Conservation (phyloP, 1,140 invertebrate genomes). For the Drosophila prosaltans region DNA sequence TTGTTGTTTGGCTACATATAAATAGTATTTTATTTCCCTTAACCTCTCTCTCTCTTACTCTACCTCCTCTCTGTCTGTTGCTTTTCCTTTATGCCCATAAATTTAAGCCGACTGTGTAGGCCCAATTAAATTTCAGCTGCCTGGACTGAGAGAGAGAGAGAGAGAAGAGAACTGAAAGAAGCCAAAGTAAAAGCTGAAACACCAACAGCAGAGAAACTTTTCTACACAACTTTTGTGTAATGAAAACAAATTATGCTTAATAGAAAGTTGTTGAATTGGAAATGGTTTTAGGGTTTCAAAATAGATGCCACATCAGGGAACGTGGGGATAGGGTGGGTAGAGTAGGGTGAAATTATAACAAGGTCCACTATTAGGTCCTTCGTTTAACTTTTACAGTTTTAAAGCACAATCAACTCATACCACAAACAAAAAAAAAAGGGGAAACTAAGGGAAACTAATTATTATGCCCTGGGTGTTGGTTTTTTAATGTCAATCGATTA, state of each 20-base stretch:
- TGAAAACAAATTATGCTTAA: slow-evolving; percentile 61
- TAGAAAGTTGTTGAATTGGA: slow-evolving; percentile 56
- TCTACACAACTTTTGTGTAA: slow-evolving; percentile 51
- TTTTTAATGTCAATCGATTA: not conserved
- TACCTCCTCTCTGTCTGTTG: not conserved
- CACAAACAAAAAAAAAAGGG: too few relatives aligned
- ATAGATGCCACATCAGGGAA: not conserved
- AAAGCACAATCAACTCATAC: not conserved
- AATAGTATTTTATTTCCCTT: slow-evolving; percentile 3
- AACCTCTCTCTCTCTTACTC: not conserved
- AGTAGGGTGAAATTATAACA: not conserved
- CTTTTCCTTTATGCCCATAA: slow-evolving; percentile 34
- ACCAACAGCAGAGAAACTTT: slow-evolving; percentile 41
- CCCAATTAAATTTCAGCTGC: slow-evolving; percentile 47
- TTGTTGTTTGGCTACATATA: slow-evolving; percentile 29
- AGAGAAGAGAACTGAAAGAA: not conserved
- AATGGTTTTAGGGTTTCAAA: slow-evolving; percentile 49
- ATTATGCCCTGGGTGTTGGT: not conserved
- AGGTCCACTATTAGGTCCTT: not conserved
- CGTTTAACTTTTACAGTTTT: slow-evolving; percentile 2
- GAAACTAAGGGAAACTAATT: too few relatives aligned
- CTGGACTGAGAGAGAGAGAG: not conserved
- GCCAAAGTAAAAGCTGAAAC: not conserved
- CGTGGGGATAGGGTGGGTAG: not conserved
- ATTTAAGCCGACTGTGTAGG: slow-evolving; percentile 38